These are phyloP conservation scores for Epinotia demarniana DNA, from an alignment of 2,888 invertebrate species.

Conservation along the genomic window DNA sequence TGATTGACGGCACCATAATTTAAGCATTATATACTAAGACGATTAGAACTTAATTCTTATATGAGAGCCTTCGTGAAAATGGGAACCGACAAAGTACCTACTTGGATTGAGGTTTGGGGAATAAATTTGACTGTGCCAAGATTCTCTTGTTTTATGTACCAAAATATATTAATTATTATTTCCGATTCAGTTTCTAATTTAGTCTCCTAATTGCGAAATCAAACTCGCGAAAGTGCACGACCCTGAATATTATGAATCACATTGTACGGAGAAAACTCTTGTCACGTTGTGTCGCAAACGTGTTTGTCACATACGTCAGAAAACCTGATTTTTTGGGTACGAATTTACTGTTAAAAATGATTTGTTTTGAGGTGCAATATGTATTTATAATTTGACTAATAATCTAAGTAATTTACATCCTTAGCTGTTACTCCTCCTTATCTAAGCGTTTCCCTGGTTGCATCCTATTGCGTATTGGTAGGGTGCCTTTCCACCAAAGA, in stretches of 20 bases:
- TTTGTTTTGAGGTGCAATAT: background rate
- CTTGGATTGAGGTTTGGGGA: too few species aligned
- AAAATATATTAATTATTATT: background rate
- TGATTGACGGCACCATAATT: background rate
- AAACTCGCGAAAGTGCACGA: constrained; percentile 33
- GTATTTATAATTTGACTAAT: background rate
- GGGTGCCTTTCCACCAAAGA: too few species aligned
- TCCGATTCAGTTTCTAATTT: constrained; percentile 25
- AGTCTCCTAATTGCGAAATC: constrained; percentile 33
- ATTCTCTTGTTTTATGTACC: background rate
- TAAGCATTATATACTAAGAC: background rate
- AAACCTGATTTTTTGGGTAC: constrained; percentile 2
- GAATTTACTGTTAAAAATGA: background rate
- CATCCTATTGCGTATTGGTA: too few species aligned
- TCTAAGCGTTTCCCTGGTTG: too few species aligned
- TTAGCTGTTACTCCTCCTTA: too few species aligned
- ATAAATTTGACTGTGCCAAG: too few species aligned
- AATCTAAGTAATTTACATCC: too few species aligned
- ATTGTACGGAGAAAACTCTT: constrained; percentile 38
- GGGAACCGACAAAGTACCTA: background rate
- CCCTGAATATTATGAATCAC: constrained; percentile 40
- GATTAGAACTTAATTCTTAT: background rate
- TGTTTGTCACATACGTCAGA: constrained; percentile 28
- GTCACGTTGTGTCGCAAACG: constrained; percentile 14
- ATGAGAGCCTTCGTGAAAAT: background rate